Conservation (phyloP, 2,888 invertebrate genomes). For the Tachina grossa region DNA sequence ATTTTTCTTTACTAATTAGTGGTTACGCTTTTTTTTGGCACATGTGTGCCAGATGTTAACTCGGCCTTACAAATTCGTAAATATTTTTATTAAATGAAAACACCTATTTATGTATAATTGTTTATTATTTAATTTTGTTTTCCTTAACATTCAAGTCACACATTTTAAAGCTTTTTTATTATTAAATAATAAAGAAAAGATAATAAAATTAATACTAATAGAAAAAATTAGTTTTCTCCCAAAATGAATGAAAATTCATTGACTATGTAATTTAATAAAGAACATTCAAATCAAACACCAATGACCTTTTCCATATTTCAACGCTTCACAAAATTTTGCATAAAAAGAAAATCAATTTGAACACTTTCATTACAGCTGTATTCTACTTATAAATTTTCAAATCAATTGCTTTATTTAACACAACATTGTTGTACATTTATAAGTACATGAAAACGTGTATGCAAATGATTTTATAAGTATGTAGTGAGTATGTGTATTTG, state of each 20-base stretch:
- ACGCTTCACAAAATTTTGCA: conserved; percentile 40
- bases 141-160: too few relatives aligned
- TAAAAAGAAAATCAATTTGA: conserved; percentile 34
- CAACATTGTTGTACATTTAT: conserved; percentile 24
- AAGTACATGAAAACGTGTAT: conserved; percentile 9
- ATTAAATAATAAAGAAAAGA: too few relatives aligned
- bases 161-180: too few relatives aligned
- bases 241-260: not conserved
- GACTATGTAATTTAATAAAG: conserved; percentile 3
- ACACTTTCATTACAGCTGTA: conserved; percentile 19
- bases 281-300: conserved; percentile 10
- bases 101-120: too few relatives aligned
- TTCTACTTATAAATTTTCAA: conserved; percentile 41
- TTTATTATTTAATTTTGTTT: too few relatives aligned
- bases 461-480: not conserved
- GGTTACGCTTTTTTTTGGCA: too few relatives aligned
- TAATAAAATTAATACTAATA: too few relatives aligned
- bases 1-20: too few relatives aligned
- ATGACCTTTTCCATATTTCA: conserved; percentile 31
- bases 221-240: not conserved
- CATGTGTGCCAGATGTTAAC: too few relatives aligned
- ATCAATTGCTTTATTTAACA: conserved; percentile 61
- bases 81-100: too few relatives aligned
- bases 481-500: not conserved
- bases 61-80: too few relatives aligned